Percentiles rank a stretch among this genome's conserved stretches.
Evolutionary conservation across 1,140 invertebrate species (phyloP).

Genomic region (Drosophila prosaltans): DNA sequence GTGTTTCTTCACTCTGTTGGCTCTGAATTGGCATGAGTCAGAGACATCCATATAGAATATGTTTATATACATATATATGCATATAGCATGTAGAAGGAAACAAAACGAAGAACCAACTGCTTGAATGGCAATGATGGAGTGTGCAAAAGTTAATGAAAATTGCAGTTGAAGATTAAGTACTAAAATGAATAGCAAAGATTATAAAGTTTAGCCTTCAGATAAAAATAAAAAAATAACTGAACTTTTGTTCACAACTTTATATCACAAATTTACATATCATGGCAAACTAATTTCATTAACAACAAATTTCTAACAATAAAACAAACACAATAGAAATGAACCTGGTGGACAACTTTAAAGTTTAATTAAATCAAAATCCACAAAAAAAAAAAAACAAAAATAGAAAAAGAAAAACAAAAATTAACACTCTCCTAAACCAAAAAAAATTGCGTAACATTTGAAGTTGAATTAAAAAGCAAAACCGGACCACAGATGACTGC

Average conservation of each 20-base stretch:
- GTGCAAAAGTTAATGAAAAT: conserved; percentile 13
- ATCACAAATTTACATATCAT: conserved; percentile 8
- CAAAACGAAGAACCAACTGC: not conserved
- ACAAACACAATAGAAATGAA: conserved; percentile 9
- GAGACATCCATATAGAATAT: conserved; percentile 9
- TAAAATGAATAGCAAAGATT: conserved; percentile 6
- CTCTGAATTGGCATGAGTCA: conserved; percentile 12
- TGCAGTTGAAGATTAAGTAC: conserved; percentile 6
- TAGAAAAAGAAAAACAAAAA: not conserved
- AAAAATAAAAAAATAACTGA: not conserved
- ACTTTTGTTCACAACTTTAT: not conserved
- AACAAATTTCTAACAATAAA: conserved; percentile 17
- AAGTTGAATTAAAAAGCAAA: conserved; percentile 14
- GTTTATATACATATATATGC: not conserved
- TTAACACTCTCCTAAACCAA: conserved; percentile 9
- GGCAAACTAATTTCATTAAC: conserved; percentile 16
- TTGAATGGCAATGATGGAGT: conserved; percentile 4
- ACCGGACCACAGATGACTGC: conserved; percentile 15
- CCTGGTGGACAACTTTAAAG: conserved; percentile 6
- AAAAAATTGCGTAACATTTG: conserved; percentile 12
- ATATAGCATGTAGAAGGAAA: not conserved
- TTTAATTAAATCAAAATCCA: conserved; percentile 12
- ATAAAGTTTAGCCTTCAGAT: not conserved
- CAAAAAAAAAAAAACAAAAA: not conserved
- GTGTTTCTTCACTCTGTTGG: conserved; percentile 15